A percentile compares a stretch with the other conserved stretches of the same genome.
phyloP scores from a whole-genome alignment of 2,113 vertebrate species.

The Cinclus cinclus region DNA sequence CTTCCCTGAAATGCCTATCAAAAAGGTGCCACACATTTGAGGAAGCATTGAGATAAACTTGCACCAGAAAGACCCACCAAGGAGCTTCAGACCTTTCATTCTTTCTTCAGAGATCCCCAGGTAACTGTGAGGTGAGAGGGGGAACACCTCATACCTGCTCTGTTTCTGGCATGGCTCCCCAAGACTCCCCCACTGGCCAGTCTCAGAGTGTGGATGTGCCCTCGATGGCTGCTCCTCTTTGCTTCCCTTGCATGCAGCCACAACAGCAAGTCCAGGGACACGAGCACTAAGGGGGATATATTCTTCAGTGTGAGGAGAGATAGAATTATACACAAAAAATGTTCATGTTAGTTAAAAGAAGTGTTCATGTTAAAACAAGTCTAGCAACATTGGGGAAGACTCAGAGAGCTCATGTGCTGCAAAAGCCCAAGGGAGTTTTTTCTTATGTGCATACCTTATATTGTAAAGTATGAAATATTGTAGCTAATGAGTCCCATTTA shows the following conservation, averaged over 20 bases:
- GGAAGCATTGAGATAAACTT: background rate
- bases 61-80: background rate
- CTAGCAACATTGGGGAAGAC: background rate
- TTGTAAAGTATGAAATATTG: slow-evolving; percentile 50
- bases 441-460: slow-evolving; percentile 41
- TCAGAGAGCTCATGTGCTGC: background rate
- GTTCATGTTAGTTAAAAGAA: background rate
- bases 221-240: background rate
- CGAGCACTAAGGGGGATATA: background rate
- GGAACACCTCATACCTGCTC: background rate
- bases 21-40: background rate
- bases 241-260: background rate
- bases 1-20: rapidly evolving
- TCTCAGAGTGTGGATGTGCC: background rate
- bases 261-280: background rate
- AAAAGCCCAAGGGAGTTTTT: slow-evolving; percentile 40
- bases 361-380: background rate
- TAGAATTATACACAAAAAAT: background rate
- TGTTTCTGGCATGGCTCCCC: background rate
- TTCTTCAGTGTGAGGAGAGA: background rate
- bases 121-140: background rate
- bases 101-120: background rate
- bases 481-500: slow-evolving; percentile 55
- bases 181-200: rapidly evolving
- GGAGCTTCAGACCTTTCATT: background rate